A percentile compares a stretch with the other conserved stretches of the same genome.
Conservation (phyloP, 2,888 invertebrate genomes). For the Nemotelus pantherinus region DNA sequence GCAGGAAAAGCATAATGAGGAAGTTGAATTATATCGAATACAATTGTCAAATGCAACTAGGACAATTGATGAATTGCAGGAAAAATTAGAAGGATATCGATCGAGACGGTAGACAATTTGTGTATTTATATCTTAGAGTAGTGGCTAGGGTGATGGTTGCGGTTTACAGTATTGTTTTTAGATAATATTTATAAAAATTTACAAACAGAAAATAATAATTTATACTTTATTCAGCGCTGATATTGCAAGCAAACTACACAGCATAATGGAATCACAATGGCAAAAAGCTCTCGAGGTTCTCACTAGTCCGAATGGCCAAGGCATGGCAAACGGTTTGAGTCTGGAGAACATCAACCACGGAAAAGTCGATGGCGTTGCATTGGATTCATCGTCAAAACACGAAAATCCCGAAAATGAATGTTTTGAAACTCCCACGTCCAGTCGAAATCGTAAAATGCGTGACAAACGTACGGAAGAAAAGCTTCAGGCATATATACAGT, state of each 20-base stretch:
- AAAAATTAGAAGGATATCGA: conserved; percentile 65
- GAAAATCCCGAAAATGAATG: conserved; percentile 57
- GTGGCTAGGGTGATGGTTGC: no score
- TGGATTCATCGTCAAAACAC: neutral
- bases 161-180: neutral
- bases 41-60: conserved; percentile 77
- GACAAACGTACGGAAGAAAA: conserved; percentile 54
- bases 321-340: conserved; percentile 18
- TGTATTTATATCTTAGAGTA: neutral
- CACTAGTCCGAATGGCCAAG: conserved; percentile 63
- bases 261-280: conserved; percentile 84
- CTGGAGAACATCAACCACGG: conserved; percentile 51
- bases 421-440: conserved; percentile 61
- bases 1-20: conserved; percentile 82
- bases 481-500: conserved; percentile 62
- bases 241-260: conserved; percentile 78
- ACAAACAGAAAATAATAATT: neutral
- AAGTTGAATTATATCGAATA: conserved; percentile 76
- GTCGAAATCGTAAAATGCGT: conserved; percentile 52
- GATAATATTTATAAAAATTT: neutral
- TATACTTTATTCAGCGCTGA: conserved; percentile 67
- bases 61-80: conserved; percentile 73
- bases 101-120: conserved; percentile 57
- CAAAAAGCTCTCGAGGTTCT: conserved; percentile 78
- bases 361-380: conserved; percentile 50